These are phyloP conservation scores for Melanotaenia nigrans DNA, from an alignment of 2,797 vertebrate genomes.

Conservation along the genomic window DNA sequence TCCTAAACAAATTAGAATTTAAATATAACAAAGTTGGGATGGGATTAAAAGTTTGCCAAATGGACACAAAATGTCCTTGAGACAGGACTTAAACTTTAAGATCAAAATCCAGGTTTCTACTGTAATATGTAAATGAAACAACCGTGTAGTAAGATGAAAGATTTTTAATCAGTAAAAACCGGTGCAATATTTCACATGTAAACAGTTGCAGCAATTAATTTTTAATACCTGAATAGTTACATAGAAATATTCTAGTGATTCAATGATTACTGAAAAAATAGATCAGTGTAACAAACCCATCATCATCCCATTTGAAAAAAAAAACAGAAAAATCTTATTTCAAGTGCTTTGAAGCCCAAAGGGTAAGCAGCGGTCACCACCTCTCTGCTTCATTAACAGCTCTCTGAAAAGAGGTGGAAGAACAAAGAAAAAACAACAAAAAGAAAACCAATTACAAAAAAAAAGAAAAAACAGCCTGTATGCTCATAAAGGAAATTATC, in stretches of 20 bases:
- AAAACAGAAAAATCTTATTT: constrained; percentile 9
- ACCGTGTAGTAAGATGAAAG: constrained; percentile 28
- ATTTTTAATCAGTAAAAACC: constrained; percentile 79
- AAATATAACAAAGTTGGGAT: not conserved
- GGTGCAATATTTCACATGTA: constrained; percentile 79
- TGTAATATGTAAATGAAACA: not conserved
- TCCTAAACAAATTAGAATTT: not conserved
- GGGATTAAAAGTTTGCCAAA: too few species aligned
- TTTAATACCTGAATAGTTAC: constrained; percentile 77
- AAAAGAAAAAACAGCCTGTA: not conserved
- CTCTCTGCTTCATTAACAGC: constrained; percentile 40
- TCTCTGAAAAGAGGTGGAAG: constrained; percentile 14
- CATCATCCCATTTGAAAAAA: constrained; percentile 29
- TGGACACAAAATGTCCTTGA: too few species aligned
- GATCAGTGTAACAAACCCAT: constrained; percentile 62
- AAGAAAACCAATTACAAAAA: not conserved
- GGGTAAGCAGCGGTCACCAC: constrained; percentile 16
- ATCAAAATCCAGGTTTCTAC: not conserved
- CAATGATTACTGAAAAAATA: constrained; percentile 77
- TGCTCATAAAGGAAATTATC: not conserved
- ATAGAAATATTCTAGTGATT: constrained; percentile 70
- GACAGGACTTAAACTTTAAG: not conserved
- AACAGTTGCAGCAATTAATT: constrained; percentile 79
- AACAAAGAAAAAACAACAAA: not conserved
- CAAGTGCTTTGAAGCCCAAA: constrained; percentile 36